Evolutionary conservation across 2,113 vertebrate genomes (phyloP).

Genomic region (Saccopteryx leptura): DNA sequence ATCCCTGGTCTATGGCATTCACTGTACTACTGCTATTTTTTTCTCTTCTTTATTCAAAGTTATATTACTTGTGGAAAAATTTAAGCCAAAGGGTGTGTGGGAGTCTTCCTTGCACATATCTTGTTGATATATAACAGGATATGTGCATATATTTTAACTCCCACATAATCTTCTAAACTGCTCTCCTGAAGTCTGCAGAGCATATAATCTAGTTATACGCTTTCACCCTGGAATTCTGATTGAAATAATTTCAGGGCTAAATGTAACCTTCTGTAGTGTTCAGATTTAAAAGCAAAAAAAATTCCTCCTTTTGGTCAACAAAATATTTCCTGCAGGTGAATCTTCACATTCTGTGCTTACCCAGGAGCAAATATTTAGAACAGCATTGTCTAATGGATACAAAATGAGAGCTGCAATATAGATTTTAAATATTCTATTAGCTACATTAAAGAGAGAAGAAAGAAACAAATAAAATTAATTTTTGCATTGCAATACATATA

Average conservation of each 20-base stretch:
- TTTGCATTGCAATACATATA: neutral
- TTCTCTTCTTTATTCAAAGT: conserved; percentile 61
- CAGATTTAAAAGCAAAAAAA: conserved; percentile 3
- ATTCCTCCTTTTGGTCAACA: neutral
- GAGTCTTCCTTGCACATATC: conserved; percentile 68
- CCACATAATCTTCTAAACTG: conserved; percentile 66
- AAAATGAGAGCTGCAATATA: neutral
- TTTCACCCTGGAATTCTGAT: conserved; percentile 21
- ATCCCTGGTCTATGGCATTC: conserved; percentile 52
- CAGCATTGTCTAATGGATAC: neutral
- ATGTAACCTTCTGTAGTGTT: neutral
- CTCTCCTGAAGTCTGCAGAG: conserved; percentile 63
- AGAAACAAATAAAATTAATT: neutral
- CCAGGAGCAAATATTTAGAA: neutral
- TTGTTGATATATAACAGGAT: conserved; percentile 74
- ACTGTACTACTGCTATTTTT: conserved; percentile 45
- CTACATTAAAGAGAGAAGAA: neutral
- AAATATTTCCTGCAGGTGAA: neutral
- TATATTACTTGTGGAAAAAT: conserved; percentile 73
- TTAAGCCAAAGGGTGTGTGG: conserved; percentile 70
- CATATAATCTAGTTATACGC: conserved; percentile 31
- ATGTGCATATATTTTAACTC: conserved; percentile 75
- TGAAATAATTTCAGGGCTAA: conserved; percentile 29
- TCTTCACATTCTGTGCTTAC: neutral
- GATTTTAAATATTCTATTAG: conserved; percentile 15